Conservation (phyloP, 2,797 vertebrate species). For the Sylvilagus floridanus region DNA sequence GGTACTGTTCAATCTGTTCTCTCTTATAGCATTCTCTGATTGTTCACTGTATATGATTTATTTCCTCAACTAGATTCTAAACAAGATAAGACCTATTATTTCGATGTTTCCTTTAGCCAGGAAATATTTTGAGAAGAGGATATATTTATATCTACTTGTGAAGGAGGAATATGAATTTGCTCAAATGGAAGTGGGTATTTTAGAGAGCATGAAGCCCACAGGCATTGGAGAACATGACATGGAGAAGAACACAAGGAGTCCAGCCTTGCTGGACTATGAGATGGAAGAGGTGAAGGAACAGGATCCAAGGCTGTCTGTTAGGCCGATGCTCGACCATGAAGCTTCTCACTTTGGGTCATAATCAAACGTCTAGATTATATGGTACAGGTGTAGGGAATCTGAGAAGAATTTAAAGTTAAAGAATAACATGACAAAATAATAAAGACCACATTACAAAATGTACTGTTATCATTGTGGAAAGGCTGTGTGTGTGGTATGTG, state of each 20-base stretch:
- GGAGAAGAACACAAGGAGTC: too few species aligned
- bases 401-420: background rate
- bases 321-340: background rate
- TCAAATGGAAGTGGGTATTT: background rate
- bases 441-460: background rate
- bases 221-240: background rate
- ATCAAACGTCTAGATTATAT: background rate
- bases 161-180: conserved; percentile 14
- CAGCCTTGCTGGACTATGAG: background rate
- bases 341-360: background rate
- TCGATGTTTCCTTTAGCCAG: conserved; percentile 8
- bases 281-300: rapidly evolving
- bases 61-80: conserved; percentile 32
- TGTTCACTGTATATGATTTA: conserved; percentile 13
- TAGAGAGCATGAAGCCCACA: background rate
- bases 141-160: background rate
- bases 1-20: background rate
- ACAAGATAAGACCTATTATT: conserved; percentile 38
- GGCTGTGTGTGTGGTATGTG: background rate
- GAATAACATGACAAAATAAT: background rate
- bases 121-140: conserved; percentile 32
- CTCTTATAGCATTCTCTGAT: conserved; percentile 19
- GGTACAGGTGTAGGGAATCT: background rate
- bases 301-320: background rate
- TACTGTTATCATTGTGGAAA: background rate